Conservation (phyloP, 2,113 vertebrate species). For the Bombycilla garrulus region DNA sequence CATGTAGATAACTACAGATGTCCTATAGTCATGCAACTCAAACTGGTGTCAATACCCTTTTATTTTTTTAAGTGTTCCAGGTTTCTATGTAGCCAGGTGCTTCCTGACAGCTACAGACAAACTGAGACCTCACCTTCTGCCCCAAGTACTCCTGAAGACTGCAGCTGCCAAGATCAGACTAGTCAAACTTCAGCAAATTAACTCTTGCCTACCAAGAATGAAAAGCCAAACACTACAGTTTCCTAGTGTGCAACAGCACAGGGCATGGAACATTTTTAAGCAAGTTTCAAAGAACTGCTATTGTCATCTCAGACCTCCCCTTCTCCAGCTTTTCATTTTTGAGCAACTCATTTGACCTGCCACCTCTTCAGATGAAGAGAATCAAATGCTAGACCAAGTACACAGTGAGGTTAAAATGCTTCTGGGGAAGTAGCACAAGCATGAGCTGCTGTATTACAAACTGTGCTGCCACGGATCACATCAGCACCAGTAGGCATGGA, state of each 20-base stretch:
- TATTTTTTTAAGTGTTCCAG: not conserved
- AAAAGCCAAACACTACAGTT: not conserved
- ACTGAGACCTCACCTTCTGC: not conserved
- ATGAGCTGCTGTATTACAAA: not conserved
- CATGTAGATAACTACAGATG: not conserved
- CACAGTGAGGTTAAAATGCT: not conserved
- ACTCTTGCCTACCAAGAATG: not conserved
- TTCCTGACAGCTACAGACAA: constrained; percentile 22
- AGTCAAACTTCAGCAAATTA: not conserved
- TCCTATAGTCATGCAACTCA: not conserved
- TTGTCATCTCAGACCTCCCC: not conserved
- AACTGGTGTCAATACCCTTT: not conserved
- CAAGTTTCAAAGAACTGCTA: not conserved
- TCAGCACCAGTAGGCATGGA: not conserved
- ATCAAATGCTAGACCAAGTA: not conserved
- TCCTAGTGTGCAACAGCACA: not conserved
- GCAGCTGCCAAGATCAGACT: constrained; percentile 3
- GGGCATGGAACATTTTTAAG: not conserved
- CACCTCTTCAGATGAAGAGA: not conserved
- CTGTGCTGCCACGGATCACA: not conserved
- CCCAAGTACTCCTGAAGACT: not conserved
- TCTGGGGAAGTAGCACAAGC: not conserved
- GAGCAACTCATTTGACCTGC: not conserved
- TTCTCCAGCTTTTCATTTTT: not conserved
- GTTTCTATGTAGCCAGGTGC: constrained; percentile 15